Evolutionary conservation across 2,888 invertebrate species (phyloP), one percentile per base, ranked within the genome.

Genomic region (Plebejus melissa): DNA sequence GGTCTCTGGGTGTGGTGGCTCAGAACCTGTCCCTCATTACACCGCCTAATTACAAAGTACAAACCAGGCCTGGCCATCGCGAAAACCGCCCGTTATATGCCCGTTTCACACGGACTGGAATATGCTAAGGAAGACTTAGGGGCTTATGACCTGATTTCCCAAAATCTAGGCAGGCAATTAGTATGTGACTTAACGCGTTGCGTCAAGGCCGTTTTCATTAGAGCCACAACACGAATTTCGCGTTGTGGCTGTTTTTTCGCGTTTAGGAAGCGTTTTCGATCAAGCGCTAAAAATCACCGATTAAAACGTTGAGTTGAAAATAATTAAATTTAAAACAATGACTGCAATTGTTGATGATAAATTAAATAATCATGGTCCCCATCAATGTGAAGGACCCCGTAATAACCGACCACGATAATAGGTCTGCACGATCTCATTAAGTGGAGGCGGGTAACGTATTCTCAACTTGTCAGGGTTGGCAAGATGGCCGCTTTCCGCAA

Each of bases 21-120:
- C 32, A 32, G 32, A 65, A 65, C 65, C 65, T 32, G 65, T 65
- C 65, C 32, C 65, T 65, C 65, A 65, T 65, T 65, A 65, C 65
- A 36, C 13, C 32, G 32, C 32, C 32, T 65, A 65, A 65, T 65
- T 65, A 65, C 65, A 65, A 65, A 6, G 32, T 65, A 65, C 65
- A 65, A 65, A 6, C 65, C 32, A 60, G 58, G 32, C 32, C 32
- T 13, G 4, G 13, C 65, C 32, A 65, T 65, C 65, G 32, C 65
- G 65, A 65, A 65, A 65, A 65, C 32, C 65, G 32, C 65, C 32
- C 32, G 65, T 65, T 65, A 65, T 11, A 65, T 28, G 2, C 28
- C 32, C 13, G 22, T 1, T 65, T 65, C 65, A 65, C 65, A 32
- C 16, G 13, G 32, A 32, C 13, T 36, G 65, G 65, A 32, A 60